Percentiles rank a stretch among this genome's conserved stretches.
Conservation (phyloP, 2,113 vertebrate genomes). For the Dipodomys stephensi region DNA sequence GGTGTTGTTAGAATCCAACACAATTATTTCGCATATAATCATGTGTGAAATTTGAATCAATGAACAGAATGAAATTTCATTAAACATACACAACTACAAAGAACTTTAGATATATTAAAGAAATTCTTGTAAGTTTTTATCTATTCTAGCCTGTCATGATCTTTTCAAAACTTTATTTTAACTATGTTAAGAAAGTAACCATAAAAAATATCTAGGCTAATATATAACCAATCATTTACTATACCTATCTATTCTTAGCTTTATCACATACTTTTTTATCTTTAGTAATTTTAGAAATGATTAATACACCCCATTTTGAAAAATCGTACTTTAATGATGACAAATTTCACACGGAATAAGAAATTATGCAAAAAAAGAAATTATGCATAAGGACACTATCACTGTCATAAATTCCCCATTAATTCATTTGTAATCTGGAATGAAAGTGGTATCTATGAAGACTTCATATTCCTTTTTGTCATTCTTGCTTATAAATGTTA, state of each 20-base stretch:
- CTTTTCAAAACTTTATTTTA: slow-evolving; percentile 57
- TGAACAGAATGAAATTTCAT: not conserved
- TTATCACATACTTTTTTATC: slow-evolving; percentile 62
- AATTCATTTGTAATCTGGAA: slow-evolving; percentile 70
- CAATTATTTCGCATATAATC: not conserved
- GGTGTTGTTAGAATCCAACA: not conserved
- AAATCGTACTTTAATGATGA: slow-evolving; percentile 68
- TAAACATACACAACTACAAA: too few relatives aligned
- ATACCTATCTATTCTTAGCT: slow-evolving; percentile 57
- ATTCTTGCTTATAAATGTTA: slow-evolving; percentile 72
- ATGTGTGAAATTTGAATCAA: not conserved
- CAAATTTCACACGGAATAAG: slow-evolving; percentile 68
- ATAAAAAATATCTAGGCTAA: slow-evolving; percentile 48
- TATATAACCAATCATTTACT: slow-evolving; percentile 71
- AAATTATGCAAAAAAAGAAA: slow-evolving; percentile 68
- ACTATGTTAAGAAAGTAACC: slow-evolving; percentile 37
- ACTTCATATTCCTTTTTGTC: slow-evolving; percentile 59
- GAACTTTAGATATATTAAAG: not conserved
- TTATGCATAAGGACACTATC: slow-evolving; percentile 60
- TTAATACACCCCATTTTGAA: slow-evolving; percentile 70
- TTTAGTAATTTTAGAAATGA: slow-evolving; percentile 69
- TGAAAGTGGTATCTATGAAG: slow-evolving; percentile 48
- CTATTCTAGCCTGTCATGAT: slow-evolving; percentile 53
- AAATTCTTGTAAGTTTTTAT: not conserved
- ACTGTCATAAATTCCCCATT: slow-evolving; percentile 64